Percentiles rank a stretch among this genome's conserved stretches.
Conservation (phyloP, 2,113 vertebrate genomes). For the Siphamia tubifer region DNA sequence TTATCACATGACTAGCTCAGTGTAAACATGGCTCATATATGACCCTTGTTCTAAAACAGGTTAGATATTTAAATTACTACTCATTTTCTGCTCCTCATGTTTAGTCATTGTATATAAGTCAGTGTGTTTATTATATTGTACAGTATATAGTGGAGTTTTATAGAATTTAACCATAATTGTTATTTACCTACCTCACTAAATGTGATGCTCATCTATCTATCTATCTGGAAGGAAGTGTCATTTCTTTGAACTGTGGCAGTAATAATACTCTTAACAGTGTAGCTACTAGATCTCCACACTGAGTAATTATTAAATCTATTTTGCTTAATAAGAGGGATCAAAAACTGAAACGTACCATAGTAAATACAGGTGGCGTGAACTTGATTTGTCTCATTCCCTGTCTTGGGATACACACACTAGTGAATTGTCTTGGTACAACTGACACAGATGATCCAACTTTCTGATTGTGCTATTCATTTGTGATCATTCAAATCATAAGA, state of each 20-base stretch:
- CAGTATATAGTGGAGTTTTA: no score
- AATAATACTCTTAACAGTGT: background rate
- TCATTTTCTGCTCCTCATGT: no score
- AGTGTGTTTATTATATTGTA: no score
- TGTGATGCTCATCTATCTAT: no score
- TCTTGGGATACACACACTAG: constrained; percentile 32
- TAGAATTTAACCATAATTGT: no score
- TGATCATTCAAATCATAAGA: constrained; percentile 56
- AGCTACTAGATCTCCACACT: constrained; percentile 3
- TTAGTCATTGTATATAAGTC: no score
- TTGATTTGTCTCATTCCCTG: constrained; percentile 17
- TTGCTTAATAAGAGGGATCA: background rate
- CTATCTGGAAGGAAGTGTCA: background rate
- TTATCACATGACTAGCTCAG: no score
- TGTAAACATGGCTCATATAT: no score
- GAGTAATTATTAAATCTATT: background rate
- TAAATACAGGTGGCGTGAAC: constrained; percentile 20
- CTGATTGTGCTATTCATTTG: constrained; percentile 79
- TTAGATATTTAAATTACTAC: no score
- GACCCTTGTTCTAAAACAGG: no score
- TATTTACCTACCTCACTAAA: no score
- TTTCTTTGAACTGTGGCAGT: constrained; percentile 41
- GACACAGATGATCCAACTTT: constrained; percentile 51
- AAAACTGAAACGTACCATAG: constrained; percentile 18
- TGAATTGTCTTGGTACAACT: constrained; percentile 36